These are phyloP conservation scores for Fukomys damarensis DNA, from an alignment of 2,113 vertebrate genomes.

Conservation along the genomic window DNA sequence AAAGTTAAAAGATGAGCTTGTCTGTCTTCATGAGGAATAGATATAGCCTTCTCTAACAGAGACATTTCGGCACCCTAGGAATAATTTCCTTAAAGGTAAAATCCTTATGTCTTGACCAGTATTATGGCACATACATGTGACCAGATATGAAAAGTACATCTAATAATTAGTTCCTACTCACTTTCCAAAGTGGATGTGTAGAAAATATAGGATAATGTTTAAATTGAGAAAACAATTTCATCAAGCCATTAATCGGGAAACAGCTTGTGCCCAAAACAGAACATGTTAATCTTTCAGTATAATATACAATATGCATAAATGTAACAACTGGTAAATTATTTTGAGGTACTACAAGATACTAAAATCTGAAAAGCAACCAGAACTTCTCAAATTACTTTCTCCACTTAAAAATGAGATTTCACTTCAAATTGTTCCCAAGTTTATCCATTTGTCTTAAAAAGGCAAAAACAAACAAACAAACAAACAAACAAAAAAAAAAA, in stretches of 20 bases:
- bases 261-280: not conserved
- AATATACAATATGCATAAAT: conserved; percentile 53
- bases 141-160: not conserved
- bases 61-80: not conserved
- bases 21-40: conserved; percentile 6
- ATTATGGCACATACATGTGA: not conserved
- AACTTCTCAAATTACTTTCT: conserved; percentile 60
- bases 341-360: not conserved
- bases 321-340: conserved; percentile 41
- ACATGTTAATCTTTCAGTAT: not conserved
- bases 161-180: conserved; percentile 1
- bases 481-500: no score
- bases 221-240: conserved; percentile 29
- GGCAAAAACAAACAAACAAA: not conserved
- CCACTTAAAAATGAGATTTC: conserved; percentile 33
- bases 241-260: conserved; percentile 13
- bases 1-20: conserved; percentile 40
- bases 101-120: not conserved
- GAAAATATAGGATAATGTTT: conserved; percentile 33
- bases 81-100: not conserved
- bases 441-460: not conserved
- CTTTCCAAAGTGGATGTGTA: conserved; percentile 20
- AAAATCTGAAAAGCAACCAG: conserved; percentile 55
- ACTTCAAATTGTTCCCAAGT: not conserved
- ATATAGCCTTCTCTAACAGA: not conserved